Base-by-base conservation (phyloP, 2,113 vertebrate genomes). In the Caloenas nicobarica region DNA sequence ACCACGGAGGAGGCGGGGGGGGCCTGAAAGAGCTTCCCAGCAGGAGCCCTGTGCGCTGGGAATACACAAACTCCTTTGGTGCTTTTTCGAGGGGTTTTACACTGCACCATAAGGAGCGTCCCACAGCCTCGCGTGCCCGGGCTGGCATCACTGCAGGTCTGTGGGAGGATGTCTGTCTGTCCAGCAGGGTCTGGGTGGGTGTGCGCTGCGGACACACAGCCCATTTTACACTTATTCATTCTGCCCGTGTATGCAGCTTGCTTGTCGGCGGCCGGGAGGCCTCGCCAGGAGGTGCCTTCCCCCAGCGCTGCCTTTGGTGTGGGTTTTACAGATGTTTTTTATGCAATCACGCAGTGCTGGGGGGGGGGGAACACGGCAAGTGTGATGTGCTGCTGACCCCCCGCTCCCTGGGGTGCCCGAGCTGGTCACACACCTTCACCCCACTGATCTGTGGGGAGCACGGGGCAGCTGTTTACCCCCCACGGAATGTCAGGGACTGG, bases 41-140 rank as follows among this genome's bases (percentile, higher is more conserved):
- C 48, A 56, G 79, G 66, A 80, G 16, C 36, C 15, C 38, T 5
- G 26, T 4, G 60, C 3, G 5, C 40, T 29, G 8, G 7, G 60
- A 68, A 86, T 40, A 50, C 51, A 26, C 6, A 2, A 54, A 16
- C 38, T 56, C 72, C 44, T 58, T 8, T 1, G 33, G 34, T 33
- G 44, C 22, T 64, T 33, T 33, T 58, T 7, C 0, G 23, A 40
- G 51, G 68, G 82, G 12, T 10, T 72, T 86, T n/a, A 13, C 34
- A 3, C 10, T 1, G 34, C 80, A 42, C 40, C 4, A 0, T 5
- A 11, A 44, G 65, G 88, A 24, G 65, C 29, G 50, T 77, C 92
- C 57, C 2, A 1, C 38, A 68, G 76, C 62, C 42, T 44, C 0
- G 1, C 3, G 13, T 2, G 8, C 16, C 38, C 0, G 0, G 40